Percentiles rank a stretch among this genome's conserved stretches.
Evolutionary conservation across 1,140 invertebrate species (phyloP).

Genomic region (Caenorhabditis elegans): DNA sequence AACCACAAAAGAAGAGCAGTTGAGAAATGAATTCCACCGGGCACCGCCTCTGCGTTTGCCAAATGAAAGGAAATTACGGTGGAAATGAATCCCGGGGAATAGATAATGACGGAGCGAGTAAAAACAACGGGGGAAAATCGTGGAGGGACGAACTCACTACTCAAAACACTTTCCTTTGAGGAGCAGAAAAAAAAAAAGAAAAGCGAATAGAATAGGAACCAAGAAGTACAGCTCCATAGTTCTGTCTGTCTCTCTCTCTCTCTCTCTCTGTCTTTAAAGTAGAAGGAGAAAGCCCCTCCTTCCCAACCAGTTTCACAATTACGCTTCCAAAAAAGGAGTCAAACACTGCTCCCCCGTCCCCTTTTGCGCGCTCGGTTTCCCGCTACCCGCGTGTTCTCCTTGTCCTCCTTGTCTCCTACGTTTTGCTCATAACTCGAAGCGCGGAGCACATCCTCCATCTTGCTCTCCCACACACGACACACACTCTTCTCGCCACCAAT

Average conservation of each 20-base stretch:
- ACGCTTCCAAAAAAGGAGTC: slow-evolving; percentile 31
- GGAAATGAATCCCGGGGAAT: slow-evolving; percentile 23
- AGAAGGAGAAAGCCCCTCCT: slow-evolving; percentile 20
- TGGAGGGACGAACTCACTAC: background rate
- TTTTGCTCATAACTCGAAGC: slow-evolving; percentile 15
- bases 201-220: slow-evolving; percentile 15
- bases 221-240: slow-evolving; percentile 17
- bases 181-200: background rate
- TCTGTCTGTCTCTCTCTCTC: background rate
- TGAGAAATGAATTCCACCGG: too few relatives aligned
- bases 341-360: background rate
- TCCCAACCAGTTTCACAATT: slow-evolving; percentile 33
- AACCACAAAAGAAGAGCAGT: too few relatives aligned
- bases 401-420: background rate
- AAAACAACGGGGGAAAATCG: background rate
- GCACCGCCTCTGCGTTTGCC: background rate
- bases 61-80: slow-evolving; percentile 24
- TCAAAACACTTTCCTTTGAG: slow-evolving; percentile 13
- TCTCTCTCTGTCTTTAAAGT: background rate
- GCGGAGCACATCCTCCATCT: slow-evolving; percentile 1
- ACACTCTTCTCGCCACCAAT: background rate
- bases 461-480: too few relatives aligned
- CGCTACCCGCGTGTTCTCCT: background rate
- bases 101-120: background rate
- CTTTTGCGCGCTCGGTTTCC: background rate